Evolutionary conservation across 2,888 invertebrate species (phyloP).

Genomic region (Caenorhabditis panamensis): DNA sequence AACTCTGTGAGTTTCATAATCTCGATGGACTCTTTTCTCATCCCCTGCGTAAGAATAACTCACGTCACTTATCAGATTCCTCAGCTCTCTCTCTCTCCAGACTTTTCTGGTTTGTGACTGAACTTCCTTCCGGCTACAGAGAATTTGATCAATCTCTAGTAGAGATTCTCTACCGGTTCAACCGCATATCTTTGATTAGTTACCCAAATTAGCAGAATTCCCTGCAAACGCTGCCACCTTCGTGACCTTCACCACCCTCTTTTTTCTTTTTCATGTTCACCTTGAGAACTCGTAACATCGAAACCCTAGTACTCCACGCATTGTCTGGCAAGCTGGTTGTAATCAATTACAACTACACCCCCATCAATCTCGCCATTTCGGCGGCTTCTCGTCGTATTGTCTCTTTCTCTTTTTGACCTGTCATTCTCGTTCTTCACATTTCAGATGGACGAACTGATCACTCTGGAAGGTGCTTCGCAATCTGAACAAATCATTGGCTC

Average conservation of each 20-base stretch:
- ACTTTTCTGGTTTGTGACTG: too few relatives aligned
- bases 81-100: too few relatives aligned
- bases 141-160: not conserved
- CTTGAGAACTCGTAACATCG: constrained; percentile 57
- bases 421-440: constrained; percentile 9
- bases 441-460: constrained; percentile 59
- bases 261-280: constrained; percentile 53
- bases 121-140: not conserved
- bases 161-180: not conserved
- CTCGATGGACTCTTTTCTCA: too few relatives aligned
- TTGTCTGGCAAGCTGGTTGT: constrained; percentile 56
- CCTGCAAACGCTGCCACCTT: constrained; percentile 13
- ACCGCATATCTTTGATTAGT: too few relatives aligned
- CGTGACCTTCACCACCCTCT: constrained; percentile 20
- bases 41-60: too few relatives aligned
- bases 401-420: constrained; percentile 21
- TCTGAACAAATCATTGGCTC: constrained; percentile 59
- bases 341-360: constrained; percentile 50
- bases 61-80: too few relatives aligned
- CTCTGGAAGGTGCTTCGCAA: constrained; percentile 65
- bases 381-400: constrained; percentile 31
- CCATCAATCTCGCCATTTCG: constrained; percentile 15
- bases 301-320: constrained; percentile 43
- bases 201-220: not conserved
- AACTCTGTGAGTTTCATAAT: constrained; percentile 11